Percentiles rank a stretch among this genome's conserved stretches.
Conservation (phyloP, 2,888 invertebrate species). For the Cenopis cana region DNA sequence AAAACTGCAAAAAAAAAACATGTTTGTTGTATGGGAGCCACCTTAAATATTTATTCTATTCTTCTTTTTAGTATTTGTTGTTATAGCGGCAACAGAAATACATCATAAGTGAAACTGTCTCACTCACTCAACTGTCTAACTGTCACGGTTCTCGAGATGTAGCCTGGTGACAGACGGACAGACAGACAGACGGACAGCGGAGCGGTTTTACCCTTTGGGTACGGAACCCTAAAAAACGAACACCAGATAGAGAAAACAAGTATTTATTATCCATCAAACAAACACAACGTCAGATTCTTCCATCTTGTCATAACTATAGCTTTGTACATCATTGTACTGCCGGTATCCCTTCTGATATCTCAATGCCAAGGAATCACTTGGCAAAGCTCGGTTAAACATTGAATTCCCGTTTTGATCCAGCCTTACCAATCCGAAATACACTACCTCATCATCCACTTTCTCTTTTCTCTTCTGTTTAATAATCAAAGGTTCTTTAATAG, state of each 20-base stretch:
- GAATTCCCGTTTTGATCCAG: slow-evolving; percentile 66
- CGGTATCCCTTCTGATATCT: slow-evolving; percentile 77
- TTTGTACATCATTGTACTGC: slow-evolving; percentile 51
- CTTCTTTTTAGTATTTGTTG: no score
- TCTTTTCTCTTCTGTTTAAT: slow-evolving; percentile 67
- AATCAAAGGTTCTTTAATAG: slow-evolving; percentile 70
- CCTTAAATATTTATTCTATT: no score
- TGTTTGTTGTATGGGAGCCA: no score
- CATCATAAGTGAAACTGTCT: no score
- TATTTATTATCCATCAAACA: slow-evolving; percentile 51
- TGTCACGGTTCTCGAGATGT: no score
- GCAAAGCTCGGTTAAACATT: slow-evolving; percentile 62
- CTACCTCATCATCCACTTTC: slow-evolving; percentile 56
- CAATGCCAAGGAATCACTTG: slow-evolving; percentile 71
- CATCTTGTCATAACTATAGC: slow-evolving; percentile 60
- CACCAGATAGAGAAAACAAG: not conserved
- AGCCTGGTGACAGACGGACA: no score
- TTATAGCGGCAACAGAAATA: no score
- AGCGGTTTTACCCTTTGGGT: no score
- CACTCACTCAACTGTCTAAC: no score
- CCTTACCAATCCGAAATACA: slow-evolving; percentile 76
- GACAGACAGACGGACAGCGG: no score
- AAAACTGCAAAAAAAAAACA: no score
- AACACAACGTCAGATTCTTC: slow-evolving; percentile 65
- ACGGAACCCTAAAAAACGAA: no score